A percentile compares a stretch with the other conserved stretches of the same genome.
phyloP scores from a whole-genome alignment of 2,113 vertebrate genomes.

The Microcebus griseorufus region DNA sequence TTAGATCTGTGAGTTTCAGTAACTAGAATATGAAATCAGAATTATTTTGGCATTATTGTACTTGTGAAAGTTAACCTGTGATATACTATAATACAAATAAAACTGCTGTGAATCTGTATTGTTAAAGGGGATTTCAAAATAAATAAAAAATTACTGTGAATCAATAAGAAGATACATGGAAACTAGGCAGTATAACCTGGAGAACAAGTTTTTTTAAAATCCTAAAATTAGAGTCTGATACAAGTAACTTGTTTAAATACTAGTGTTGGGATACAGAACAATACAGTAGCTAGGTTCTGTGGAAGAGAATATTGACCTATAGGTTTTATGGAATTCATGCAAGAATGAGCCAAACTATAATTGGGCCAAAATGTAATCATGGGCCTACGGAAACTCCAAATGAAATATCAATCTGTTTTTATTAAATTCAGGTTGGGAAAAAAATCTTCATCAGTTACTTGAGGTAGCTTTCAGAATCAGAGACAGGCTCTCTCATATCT shows the following conservation, averaged over 20 bases:
- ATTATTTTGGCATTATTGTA: not conserved
- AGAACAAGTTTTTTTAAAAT: slow-evolving; percentile 35
- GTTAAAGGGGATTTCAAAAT: too few species aligned
- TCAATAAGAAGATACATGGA: slow-evolving; percentile 4
- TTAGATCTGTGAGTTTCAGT: not conserved
- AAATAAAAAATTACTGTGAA: slow-evolving; percentile 27
- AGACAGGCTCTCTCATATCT: not conserved
- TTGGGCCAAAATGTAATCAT: not conserved
- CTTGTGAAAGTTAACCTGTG: slow-evolving; percentile 42
- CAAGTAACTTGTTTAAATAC: slow-evolving; percentile 18
- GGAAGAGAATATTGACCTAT: not conserved
- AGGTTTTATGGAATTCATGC: not conserved
- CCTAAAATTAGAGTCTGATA: slow-evolving; percentile 25
- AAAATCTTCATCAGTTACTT: not conserved
- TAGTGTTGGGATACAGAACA: not conserved
- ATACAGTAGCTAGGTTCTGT: not conserved
- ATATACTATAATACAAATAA: not conserved
- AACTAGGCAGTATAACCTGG: not conserved
- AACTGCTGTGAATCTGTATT: not conserved
- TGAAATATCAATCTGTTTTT: slow-evolving; percentile 26
- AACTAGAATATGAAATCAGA: not conserved
- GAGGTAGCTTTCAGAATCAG: not conserved
- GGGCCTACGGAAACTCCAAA: slow-evolving; percentile 41
- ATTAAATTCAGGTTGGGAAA: not conserved
- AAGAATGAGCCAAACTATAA: not conserved